phyloP scores from a whole-genome alignment of 2,888 invertebrate genomes.

The Drosophila tripunctata region DNA sequence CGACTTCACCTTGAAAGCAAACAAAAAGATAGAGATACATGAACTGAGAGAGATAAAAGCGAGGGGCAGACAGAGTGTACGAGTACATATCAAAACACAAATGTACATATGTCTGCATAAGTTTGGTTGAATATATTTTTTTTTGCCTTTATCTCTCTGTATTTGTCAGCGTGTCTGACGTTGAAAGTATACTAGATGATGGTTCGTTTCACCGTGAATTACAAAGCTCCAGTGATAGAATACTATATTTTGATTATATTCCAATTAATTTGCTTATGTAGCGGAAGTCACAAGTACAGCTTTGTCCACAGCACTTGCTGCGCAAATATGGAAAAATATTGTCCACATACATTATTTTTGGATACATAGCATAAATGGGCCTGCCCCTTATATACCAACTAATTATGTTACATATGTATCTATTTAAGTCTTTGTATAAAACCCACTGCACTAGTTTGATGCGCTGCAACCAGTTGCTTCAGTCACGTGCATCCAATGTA shows the following conservation, averaged over 20 bases:
- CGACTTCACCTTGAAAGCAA: conserved; percentile 69
- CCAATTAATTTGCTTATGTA: conserved; percentile 22
- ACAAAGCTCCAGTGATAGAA: not conserved
- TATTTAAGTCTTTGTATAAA: not conserved
- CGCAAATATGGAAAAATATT: no score
- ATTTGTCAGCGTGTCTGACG: conserved; percentile 33
- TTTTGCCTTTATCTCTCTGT: conserved; percentile 39
- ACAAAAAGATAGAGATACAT: conserved; percentile 17
- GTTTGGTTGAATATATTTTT: conserved; percentile 1
- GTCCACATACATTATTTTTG: not conserved
- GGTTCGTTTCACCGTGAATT: not conserved
- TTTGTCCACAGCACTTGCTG: no score
- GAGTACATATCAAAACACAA: conserved; percentile 21
- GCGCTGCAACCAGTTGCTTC: conserved; percentile 52
- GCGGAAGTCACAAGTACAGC: not conserved
- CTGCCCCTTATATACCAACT: not conserved
- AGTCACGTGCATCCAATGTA: conserved; percentile 11
- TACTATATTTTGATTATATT: conserved; percentile 7
- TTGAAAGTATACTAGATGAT: conserved; percentile 7
- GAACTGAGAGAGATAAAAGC: conserved; percentile 6
- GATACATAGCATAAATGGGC: not conserved
- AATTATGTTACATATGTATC: no score
- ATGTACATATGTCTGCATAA: conserved; percentile 6
- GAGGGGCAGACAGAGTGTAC: not conserved
- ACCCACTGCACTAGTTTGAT: not conserved